These are phyloP conservation scores for Pogonophryne albipinna DNA, from an alignment of 2,797 vertebrate species.

Conservation along the genomic window DNA sequence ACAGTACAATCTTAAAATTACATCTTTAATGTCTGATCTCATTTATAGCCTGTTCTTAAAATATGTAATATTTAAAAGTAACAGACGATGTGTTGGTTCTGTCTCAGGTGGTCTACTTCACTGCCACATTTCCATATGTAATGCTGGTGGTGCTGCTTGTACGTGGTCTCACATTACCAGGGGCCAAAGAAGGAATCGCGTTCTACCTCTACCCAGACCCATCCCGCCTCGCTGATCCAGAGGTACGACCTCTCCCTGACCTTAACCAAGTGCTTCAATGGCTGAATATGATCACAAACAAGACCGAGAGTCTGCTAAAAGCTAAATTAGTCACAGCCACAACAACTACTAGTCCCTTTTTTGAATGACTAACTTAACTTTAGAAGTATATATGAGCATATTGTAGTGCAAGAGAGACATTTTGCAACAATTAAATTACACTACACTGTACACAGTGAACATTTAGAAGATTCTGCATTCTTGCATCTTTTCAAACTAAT, in stretches of 20 bases:
- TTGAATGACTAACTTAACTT: no score
- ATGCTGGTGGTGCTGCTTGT: conserved; percentile 94
- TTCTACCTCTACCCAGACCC: conserved; percentile 97
- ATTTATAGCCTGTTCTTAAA: neutral
- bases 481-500: neutral
- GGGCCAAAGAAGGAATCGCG: conserved; percentile 91
- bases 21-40: neutral
- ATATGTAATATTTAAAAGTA: neutral
- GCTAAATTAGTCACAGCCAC: no score
- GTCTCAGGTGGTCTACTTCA: conserved; percentile 92
- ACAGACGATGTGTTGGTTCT: conserved; percentile 1
- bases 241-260: conserved; percentile 60
- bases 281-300: neutral
- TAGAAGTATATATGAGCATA: neutral
- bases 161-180: conserved; percentile 93
- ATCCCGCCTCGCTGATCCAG: conserved; percentile 89
- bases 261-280: neutral
- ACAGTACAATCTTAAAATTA: neutral
- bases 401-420: neutral
- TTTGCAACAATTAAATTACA: neutral
- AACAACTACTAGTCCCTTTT: no score
- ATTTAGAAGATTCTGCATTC: neutral
- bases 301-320: neutral
- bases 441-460: no score
- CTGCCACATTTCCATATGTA: conserved; percentile 94